phyloP scores from a whole-genome alignment of 2,797 vertebrate species.

The Florisuga fusca region DNA sequence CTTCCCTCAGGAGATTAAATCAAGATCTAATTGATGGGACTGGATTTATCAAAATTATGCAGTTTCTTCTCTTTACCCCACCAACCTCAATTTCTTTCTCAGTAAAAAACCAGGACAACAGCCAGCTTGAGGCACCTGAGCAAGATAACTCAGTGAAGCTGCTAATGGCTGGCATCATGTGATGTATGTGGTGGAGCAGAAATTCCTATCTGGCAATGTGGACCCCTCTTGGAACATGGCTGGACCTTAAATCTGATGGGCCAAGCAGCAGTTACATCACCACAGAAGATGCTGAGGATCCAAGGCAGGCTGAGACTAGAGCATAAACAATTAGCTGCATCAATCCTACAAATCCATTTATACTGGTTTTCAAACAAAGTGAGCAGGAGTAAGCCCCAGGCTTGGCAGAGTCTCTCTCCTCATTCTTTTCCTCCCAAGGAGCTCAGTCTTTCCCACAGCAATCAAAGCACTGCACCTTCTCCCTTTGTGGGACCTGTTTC shows the following conservation, averaged over 20 bases:
- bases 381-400: neutral
- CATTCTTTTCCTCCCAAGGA: neutral
- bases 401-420: neutral
- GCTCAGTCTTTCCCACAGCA: neutral
- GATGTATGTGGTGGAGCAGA: neutral
- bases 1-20: too few species aligned
- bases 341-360: neutral
- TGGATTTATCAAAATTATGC: neutral
- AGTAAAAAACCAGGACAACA: neutral
- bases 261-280: neutral
- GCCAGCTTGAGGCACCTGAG: neutral
- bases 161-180: neutral
- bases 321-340: neutral
- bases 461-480: neutral
- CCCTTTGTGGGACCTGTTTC: neutral
- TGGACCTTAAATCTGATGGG: rapidly evolving
- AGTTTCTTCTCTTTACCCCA: neutral
- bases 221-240: neutral
- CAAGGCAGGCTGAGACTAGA: neutral
- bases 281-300: neutral
- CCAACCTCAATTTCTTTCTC: neutral
- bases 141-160: rapidly evolving
- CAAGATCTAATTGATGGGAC: too few species aligned
- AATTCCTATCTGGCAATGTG: rapidly evolving
- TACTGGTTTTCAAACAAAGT: neutral